Evolutionary conservation across 2,797 vertebrate genomes (phyloP), one percentile per base, ranked within the genome.

Genomic region (Sphenopsis melanotis): DNA sequence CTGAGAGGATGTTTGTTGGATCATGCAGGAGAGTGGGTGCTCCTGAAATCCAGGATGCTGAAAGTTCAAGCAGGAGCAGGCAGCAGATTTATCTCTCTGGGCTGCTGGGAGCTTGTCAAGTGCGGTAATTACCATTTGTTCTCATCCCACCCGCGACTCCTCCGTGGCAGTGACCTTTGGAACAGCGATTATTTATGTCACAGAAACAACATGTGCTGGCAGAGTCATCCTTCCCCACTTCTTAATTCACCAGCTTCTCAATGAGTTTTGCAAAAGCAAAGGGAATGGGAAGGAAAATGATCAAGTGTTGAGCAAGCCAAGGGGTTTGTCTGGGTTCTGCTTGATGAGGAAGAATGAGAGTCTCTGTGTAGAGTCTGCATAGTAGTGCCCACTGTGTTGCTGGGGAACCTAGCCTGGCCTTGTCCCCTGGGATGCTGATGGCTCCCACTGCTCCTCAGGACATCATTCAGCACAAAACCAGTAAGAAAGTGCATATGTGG

Each of bases 1-100:
- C 93, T 86, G 79, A 84, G 82, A 93, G 91, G 85, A 91, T 89
- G 82, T 89, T 94, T 93, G 41, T 29, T 78, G 82, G 63, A 69
- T 68, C 57, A 26, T 1, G 44, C 47, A 74, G 66, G 65, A 89
- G 30, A 63, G 81, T 78, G 82, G 56, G 65, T 91, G 71, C 74
- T 83, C 80, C 89, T 90, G 82, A 94, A 75, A 72, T 78, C 50
- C 92, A 89, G 91, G 91, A 90, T 93, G 86, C 75, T 1, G 0
- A 75, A 74, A 89, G 53, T 83, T 87, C 75, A 75, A 57, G 29
- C 18, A 59, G 70, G 39, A 95, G 60, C 88, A 84, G 52, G 81
- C 84, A 49, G 53, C 47, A 47, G 69, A 97, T 96, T 95, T 92
- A 65, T 86, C 68, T 93, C 69, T 75, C 27, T 17, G 59, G 61